Conservation (phyloP, 2,797 vertebrate genomes). For the Nannoperca australis region DNA sequence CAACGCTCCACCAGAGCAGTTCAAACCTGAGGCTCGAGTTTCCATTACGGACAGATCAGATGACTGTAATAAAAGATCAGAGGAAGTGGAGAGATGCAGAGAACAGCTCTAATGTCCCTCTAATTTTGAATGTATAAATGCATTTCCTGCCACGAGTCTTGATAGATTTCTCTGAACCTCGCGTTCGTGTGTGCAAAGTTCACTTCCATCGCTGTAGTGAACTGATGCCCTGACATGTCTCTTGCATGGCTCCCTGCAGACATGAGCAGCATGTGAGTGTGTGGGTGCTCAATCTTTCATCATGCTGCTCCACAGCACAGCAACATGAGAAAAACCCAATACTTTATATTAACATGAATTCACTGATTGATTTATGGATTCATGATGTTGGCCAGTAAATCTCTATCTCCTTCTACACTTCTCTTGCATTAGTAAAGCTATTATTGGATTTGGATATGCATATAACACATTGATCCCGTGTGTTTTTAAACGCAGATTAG, state of each 20-base stretch:
- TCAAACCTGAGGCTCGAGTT: constrained; percentile 38
- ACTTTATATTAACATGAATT: background rate
- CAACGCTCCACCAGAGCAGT: constrained; percentile 28
- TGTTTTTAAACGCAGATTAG: background rate
- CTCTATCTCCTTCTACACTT: background rate
- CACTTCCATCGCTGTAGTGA: constrained; percentile 16
- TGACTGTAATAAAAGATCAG: constrained; percentile 64
- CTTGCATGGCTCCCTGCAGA: constrained; percentile 35
- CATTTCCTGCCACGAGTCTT: constrained; percentile 43
- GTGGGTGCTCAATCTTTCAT: constrained; percentile 56
- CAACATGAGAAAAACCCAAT: background rate
- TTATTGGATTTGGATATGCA: background rate
- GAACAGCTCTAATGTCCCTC: constrained; percentile 51
- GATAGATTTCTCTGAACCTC: constrained; percentile 36
- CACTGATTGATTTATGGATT: background rate
- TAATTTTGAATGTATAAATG: constrained; percentile 34
- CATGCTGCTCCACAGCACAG: constrained; percentile 9
- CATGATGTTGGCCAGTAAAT: background rate
- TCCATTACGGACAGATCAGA: constrained; percentile 63
- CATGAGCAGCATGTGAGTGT: constrained; percentile 18
- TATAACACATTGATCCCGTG: background rate
- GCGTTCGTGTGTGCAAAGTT: constrained; percentile 33
- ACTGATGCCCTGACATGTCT: constrained; percentile 23
- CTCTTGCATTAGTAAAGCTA: background rate
- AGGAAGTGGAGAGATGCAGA: constrained; percentile 51